phyloP scores from a whole-genome alignment of 2,113 vertebrate genomes.

The Chaetops frenatus region DNA sequence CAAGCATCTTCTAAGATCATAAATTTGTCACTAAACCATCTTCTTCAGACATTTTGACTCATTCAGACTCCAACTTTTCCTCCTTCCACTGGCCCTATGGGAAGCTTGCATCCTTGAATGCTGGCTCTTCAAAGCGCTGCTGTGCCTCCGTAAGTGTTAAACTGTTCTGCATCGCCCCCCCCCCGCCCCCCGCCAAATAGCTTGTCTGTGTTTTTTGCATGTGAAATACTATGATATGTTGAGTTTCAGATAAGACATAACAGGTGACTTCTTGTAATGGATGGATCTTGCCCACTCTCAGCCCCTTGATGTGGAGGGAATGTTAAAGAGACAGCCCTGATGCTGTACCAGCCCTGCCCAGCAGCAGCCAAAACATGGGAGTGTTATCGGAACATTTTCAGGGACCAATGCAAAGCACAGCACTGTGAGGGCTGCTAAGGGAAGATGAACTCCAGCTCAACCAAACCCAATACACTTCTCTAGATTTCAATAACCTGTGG shows the following conservation, averaged over 20 bases:
- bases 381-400: neutral
- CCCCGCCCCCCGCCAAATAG: neutral
- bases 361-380: neutral
- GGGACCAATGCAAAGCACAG: neutral
- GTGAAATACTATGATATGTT: neutral
- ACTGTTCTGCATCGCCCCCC: neutral
- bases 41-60: neutral
- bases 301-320: neutral
- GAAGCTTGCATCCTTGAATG: neutral
- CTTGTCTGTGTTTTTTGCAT: neutral
- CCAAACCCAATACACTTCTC: neutral
- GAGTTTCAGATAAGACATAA: neutral
- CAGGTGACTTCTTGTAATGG: neutral
- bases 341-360: neutral
- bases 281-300: neutral
- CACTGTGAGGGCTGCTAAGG: neutral
- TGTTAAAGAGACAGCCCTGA: too few relatives aligned
- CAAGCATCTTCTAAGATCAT: neutral
- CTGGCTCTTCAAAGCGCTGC: neutral
- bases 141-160: neutral
- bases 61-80: neutral
- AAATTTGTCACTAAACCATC: neutral
- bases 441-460: neutral
- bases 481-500: neutral
- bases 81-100: neutral